A percentile compares a stretch with the other conserved stretches of the same genome.
phyloP scores from a whole-genome alignment of 2,888 invertebrate species.

The Tenthredo distinguenda region DNA sequence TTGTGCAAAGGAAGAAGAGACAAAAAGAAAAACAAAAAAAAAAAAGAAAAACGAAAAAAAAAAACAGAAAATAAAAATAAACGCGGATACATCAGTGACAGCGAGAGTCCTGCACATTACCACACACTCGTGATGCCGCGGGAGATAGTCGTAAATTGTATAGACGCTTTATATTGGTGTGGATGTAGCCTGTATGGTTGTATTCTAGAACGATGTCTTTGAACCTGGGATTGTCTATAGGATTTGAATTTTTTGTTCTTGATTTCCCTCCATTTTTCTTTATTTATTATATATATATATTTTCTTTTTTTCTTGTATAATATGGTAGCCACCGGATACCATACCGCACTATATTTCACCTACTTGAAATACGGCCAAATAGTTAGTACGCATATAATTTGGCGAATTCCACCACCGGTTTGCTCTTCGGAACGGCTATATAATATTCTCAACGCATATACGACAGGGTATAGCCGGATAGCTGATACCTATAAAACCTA shows the following conservation, averaged over 20 bases:
- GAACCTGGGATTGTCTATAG: not conserved
- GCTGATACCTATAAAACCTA: too few species aligned
- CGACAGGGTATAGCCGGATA: too few species aligned
- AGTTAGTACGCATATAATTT: not conserved
- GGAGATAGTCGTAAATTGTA: not conserved
- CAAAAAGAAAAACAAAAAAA: not conserved
- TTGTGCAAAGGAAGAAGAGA: not conserved
- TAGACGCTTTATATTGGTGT: too few species aligned
- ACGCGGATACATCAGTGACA: not conserved
- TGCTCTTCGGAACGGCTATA: not conserved
- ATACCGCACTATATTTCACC: not conserved
- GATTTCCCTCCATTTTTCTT: not conserved
- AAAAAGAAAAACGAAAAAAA: not conserved
- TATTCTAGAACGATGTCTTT: too few species aligned
- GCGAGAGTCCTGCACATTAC: not conserved
- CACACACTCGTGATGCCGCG: not conserved
- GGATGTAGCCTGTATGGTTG: too few species aligned
- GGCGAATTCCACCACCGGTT: slow-evolving; percentile 5
- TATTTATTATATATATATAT: not conserved
- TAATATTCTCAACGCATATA: too few species aligned
- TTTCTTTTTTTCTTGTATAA: not conserved
- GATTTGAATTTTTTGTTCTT: not conserved
- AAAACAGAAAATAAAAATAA: not conserved
- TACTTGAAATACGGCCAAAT: slow-evolving; percentile 25
- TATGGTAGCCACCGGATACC: not conserved